A percentile compares a stretch with the other conserved stretches of the same genome.
Conservation (phyloP, 2,113 vertebrate genomes). For the Halcyon malimbica region DNA sequence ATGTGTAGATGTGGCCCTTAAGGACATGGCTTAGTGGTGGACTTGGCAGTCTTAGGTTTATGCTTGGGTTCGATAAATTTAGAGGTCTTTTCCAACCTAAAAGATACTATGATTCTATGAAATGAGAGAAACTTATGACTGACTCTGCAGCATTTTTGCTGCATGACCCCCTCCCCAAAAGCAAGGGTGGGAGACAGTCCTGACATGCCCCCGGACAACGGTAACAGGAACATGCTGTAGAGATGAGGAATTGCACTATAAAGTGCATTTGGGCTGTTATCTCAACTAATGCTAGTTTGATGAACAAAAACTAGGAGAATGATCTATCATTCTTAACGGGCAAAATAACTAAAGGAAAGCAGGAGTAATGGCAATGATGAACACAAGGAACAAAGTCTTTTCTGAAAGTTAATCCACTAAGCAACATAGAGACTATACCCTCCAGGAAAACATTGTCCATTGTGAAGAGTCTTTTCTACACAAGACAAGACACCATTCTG, state of each 20-base stretch:
- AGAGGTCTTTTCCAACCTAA: neutral
- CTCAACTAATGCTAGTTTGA: neutral
- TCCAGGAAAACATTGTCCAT: neutral
- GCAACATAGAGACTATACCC: neutral
- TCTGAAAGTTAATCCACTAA: neutral
- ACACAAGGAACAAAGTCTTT: neutral
- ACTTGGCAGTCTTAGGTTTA: neutral
- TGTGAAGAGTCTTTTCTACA: neutral
- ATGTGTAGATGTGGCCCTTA: rapidly evolving
- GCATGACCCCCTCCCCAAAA: neutral
- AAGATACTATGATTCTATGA: neutral
- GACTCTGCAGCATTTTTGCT: neutral
- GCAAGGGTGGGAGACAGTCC: neutral
- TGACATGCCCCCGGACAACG: neutral
- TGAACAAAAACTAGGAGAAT: neutral
- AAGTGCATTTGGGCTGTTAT: neutral
- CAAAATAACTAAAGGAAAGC: neutral
- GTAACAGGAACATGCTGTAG: neutral
- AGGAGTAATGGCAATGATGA: neutral
- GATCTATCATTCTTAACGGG: neutral
- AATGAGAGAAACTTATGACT: neutral
- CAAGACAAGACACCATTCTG: neutral
- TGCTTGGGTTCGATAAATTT: neutral
- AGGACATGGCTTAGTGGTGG: neutral
- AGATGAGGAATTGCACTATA: neutral